A percentile compares a stretch with the other conserved stretches of the same genome.
These are phyloP conservation scores for Colius striatus DNA, from an alignment of 2,113 vertebrate species.

Conservation along the genomic window DNA sequence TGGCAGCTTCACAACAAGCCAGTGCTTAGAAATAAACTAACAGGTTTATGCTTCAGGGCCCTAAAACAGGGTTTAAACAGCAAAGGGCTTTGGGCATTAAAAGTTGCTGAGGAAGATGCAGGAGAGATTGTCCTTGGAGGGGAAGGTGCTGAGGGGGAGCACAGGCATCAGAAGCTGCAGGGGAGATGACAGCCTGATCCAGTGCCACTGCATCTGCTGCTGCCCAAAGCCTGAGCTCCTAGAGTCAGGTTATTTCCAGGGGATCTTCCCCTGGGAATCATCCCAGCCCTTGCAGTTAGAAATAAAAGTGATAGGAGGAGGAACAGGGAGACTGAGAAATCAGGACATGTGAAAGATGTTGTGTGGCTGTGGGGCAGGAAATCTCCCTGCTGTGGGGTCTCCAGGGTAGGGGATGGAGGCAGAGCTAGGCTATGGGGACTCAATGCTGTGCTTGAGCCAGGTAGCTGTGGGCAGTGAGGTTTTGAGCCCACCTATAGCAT, in stretches of 20 bases:
- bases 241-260: neutral
- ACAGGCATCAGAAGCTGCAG: too few relatives aligned
- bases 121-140: neutral
- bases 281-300: neutral
- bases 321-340: neutral
- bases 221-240: neutral
- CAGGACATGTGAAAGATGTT: too few relatives aligned
- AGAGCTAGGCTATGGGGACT: accelerated
- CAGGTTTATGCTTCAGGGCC: neutral
- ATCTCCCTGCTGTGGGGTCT: neutral
- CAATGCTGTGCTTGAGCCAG: neutral
- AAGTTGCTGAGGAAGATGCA: neutral
- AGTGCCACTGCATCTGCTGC: neutral
- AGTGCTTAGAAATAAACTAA: conserved; percentile 8
- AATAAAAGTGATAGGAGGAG: neutral
- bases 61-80: neutral
- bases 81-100: neutral
- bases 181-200: neutral
- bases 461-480: neutral
- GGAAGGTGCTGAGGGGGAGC: neutral
- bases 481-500: neutral
- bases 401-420: neutral
- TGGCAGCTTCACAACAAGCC: neutral
- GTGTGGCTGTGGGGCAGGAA: neutral
- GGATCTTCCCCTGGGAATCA: neutral